Evolutionary conservation across 2,113 vertebrate genomes (phyloP), one percentile per base, ranked within the genome.

Genomic region (Pterophyllum scalare): DNA sequence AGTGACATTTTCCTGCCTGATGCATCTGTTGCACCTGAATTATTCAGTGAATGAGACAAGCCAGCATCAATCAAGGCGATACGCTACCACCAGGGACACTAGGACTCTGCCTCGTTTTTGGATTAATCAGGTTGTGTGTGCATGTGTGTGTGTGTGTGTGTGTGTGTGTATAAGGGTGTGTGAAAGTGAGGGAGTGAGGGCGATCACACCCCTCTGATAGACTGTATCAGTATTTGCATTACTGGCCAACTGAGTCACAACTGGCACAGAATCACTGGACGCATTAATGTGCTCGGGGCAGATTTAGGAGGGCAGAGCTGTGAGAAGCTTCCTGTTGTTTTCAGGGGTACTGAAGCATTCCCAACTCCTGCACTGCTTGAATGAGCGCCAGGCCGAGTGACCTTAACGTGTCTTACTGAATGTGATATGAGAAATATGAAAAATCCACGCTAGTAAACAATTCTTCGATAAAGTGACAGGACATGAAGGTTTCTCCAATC

Each of bases 21-120:
- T 81, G 74, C 93, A 93, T 94, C 95, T 93, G 92, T 92, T 87
- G 79, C 77, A 92, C 87, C 90, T 94, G 86, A 94, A 95, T 94
- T 92, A 95, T 95, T 94, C 91, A 95, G 89, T 26, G 91, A 74
- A 87, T 80, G 85, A 89, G 91, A 91, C 88, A 93, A 85, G 82
- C 88, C 81, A 61, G 87, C 90, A 88, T 87, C 89, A 88, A 91
- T 91, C 93, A 91, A 84, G 88, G 80, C 86, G 54, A 88, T 85
- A 85, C 26, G 8, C 72, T 77, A 65, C 60, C 84, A 83, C 79
- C n/a, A 60, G 85, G 77, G 88, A 89, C 84, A 9, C 24, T 15
- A 67, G 75, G 84, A 70, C 58, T 28, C 20, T 59, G 80, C 77
- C 79, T 79, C 60, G 46, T 61, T 77, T 78, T 75, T 89, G 80